Evolutionary conservation across 2,113 vertebrate genomes (phyloP).

Genomic region (Pachycephala philippinensis): DNA sequence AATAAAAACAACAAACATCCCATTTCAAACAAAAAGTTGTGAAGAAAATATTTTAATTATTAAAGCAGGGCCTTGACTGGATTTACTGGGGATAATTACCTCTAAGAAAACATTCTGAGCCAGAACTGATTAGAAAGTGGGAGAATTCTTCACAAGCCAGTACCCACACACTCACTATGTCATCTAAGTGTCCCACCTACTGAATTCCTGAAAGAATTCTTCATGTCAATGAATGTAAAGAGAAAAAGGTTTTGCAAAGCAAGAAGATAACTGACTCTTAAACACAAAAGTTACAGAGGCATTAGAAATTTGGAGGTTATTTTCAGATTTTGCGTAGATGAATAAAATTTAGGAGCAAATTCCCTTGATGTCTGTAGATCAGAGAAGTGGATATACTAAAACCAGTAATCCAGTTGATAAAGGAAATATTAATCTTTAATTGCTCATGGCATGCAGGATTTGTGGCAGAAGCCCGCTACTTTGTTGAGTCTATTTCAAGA

Average conservation of each 20-base stretch:
- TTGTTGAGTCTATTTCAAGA: neutral
- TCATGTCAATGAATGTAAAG: neutral
- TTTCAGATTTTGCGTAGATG: neutral
- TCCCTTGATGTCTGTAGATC: neutral
- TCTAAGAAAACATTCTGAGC: neutral
- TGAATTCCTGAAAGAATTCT: neutral
- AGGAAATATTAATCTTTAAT: neutral
- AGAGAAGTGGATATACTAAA: neutral
- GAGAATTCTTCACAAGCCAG: neutral
- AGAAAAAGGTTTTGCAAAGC: neutral
- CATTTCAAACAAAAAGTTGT: neutral
- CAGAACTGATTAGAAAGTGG: neutral
- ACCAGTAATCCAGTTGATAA: neutral
- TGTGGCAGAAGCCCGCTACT: neutral
- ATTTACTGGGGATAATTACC: neutral
- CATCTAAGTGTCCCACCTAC: neutral
- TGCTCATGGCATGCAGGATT: neutral
- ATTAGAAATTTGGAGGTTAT: neutral
- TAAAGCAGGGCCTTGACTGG: neutral
- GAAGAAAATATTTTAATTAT: neutral
- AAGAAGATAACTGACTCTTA: neutral
- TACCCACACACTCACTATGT: neutral
- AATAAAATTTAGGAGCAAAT: neutral
- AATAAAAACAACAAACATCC: neutral
- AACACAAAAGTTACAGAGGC: neutral